These are phyloP conservation scores for Cremastobaeus sp. DNA, from an alignment of 2,888 invertebrate genomes.

Conservation along the genomic window DNA sequence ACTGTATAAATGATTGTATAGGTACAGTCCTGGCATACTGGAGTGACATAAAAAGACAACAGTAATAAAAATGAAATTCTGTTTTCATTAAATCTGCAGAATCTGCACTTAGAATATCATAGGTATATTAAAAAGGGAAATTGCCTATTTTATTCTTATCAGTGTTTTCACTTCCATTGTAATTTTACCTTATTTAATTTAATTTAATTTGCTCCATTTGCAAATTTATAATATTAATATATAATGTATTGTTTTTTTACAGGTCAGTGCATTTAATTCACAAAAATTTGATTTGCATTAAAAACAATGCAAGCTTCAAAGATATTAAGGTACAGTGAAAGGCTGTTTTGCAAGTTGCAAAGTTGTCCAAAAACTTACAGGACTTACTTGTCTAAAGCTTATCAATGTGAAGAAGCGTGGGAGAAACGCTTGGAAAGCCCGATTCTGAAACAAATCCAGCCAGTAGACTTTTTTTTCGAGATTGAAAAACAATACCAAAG, in stretches of 20 bases:
- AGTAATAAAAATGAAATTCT: too few species aligned
- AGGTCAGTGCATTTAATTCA: conserved; percentile 10
- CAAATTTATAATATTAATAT: background rate
- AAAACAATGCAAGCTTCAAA: conserved; percentile 40
- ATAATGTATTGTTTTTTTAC: conserved; percentile 4
- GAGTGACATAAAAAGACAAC: too few species aligned
- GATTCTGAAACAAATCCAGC: conserved; percentile 80
- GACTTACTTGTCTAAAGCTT: conserved; percentile 85
- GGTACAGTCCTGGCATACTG: too few species aligned
- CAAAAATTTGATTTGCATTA: too few species aligned
- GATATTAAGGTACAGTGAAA: conserved; percentile 16
- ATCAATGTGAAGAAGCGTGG: conserved; percentile 87
- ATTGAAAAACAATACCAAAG: conserved; percentile 84
- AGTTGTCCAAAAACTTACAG: conserved; percentile 67
- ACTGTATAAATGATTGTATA: too few species aligned
- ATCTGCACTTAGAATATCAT: too few species aligned
- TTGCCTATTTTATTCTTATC: too few species aligned
- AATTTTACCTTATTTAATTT: too few species aligned
- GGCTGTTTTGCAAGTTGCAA: conserved; percentile 48
- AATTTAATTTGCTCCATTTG: too few species aligned
- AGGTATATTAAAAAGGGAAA: too few species aligned
- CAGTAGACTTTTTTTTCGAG: conserved; percentile 84
- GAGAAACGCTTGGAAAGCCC: conserved; percentile 82
- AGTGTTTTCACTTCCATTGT: too few species aligned
- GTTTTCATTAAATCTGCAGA: too few species aligned